A percentile compares a stretch with the other conserved stretches of the same genome.
Evolutionary conservation across 2,797 vertebrate species (phyloP).

Genomic region (Parambassis ranga): DNA sequence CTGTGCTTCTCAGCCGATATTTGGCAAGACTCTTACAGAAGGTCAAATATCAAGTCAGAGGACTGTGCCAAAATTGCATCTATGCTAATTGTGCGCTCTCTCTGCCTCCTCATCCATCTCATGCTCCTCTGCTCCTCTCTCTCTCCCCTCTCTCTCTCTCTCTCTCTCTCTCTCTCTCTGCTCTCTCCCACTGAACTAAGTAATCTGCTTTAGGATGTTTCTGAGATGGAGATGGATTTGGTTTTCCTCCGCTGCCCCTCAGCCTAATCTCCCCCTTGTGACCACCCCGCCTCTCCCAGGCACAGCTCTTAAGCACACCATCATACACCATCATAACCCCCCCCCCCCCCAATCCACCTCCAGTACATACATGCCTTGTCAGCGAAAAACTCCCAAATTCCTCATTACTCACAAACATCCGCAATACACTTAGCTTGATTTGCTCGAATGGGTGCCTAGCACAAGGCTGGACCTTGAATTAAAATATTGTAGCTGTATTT

Average conservation of each 20-base stretch:
- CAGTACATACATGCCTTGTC: conserved; percentile 59
- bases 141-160: conserved; percentile 8
- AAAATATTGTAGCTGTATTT: conserved; percentile 41
- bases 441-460: conserved; percentile 45
- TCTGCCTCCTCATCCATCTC: conserved; percentile 55
- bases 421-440: conserved; percentile 78
- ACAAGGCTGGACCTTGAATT: conserved; percentile 48
- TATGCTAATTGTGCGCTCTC: conserved; percentile 77
- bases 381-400: conserved; percentile 76
- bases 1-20: conserved; percentile 70
- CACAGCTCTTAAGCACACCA: conserved; percentile 72
- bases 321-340: conserved; percentile 45
- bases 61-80: conserved; percentile 77
- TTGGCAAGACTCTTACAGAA: conserved; percentile 76
- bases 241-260: conserved; percentile 73
- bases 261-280: conserved; percentile 78
- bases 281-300: conserved; percentile 60
- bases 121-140: conserved; percentile 22
- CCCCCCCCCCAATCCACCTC: not conserved
- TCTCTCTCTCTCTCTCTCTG: conserved; percentile 6
- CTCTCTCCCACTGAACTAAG: conserved; percentile 66
- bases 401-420: conserved; percentile 77
- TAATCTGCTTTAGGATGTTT: conserved; percentile 82
- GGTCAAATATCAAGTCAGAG: conserved; percentile 82
- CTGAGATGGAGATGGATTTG: conserved; percentile 80